These are phyloP conservation scores for Oreochromis aureus DNA, from an alignment of 2,113 vertebrate genomes.

Conservation along the genomic window DNA sequence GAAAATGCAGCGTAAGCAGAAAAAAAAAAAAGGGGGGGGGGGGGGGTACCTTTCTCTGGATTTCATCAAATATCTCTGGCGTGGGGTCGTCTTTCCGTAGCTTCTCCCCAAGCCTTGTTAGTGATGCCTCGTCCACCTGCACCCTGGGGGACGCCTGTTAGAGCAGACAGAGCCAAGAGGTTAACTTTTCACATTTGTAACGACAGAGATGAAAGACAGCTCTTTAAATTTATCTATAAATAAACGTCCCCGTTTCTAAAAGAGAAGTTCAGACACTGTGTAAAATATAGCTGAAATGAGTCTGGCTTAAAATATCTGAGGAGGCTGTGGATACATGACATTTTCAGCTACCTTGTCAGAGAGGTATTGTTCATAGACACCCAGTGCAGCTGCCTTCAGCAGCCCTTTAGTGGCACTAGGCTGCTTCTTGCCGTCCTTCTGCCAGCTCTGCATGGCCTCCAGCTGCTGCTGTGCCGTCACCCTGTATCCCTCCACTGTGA, in stretches of 20 bases:
- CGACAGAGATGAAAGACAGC: not conserved
- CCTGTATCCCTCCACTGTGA: slow-evolving; percentile 97
- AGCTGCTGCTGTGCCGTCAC: slow-evolving; percentile 97
- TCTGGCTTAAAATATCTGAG: not conserved
- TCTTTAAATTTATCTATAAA: not conserved
- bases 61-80: slow-evolving; percentile 96
- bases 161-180: not conserved
- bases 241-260: not conserved
- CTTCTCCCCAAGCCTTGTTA: slow-evolving; percentile 85
- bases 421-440: slow-evolving; percentile 88
- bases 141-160: slow-evolving; percentile 93
- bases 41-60: slow-evolving; percentile 89
- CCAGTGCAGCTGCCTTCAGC: slow-evolving; percentile 87
- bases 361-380: slow-evolving; percentile 97
- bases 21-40: not conserved
- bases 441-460: slow-evolving; percentile 83
- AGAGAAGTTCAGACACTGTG: not conserved
- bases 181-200: not conserved
- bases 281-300: not conserved
- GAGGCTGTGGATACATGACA: not conserved
- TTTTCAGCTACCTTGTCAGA: slow-evolving; percentile 78
- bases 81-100: slow-evolving; percentile 93
- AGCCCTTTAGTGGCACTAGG: slow-evolving; percentile 90
- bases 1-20: fast-evolving
- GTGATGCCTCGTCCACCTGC: slow-evolving; percentile 83